phyloP scores from a whole-genome alignment of 2,797 vertebrate genomes.

The Falco berigora region DNA sequence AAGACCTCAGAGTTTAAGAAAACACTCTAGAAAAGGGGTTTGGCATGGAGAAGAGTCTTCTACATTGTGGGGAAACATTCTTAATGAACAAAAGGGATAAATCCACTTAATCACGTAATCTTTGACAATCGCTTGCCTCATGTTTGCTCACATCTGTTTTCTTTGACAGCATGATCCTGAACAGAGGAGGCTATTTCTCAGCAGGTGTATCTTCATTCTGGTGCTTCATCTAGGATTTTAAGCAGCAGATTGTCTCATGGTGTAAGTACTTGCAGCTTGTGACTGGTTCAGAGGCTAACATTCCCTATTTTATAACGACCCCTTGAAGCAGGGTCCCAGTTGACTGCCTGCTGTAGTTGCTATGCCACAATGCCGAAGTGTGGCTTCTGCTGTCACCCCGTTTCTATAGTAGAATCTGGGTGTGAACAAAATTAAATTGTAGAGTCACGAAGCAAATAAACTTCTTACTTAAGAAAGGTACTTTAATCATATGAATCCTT shows the following conservation, averaged over 20 bases:
- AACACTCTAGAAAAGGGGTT: background rate
- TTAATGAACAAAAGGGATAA: background rate
- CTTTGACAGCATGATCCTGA: background rate
- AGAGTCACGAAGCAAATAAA: background rate
- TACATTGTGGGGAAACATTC: background rate
- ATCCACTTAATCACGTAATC: background rate
- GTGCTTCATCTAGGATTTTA: background rate
- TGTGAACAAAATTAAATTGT: background rate
- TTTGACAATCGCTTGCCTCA: background rate
- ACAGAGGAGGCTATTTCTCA: background rate
- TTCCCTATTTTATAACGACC: background rate
- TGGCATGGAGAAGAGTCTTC: background rate
- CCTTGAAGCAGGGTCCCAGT: background rate
- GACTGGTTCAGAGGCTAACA: background rate
- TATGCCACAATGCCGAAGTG: fast-evolving
- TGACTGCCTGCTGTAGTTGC: background rate
- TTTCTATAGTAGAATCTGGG: background rate
- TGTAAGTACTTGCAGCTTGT: background rate
- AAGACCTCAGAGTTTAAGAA: background rate
- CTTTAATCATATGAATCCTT: background rate
- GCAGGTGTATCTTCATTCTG: background rate
- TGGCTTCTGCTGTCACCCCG: background rate
- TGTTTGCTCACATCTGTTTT: background rate
- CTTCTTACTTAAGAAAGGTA: background rate
- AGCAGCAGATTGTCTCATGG: background rate